Percentiles rank a stretch among this genome's conserved stretches.
These are phyloP conservation scores for Heteropelma amictum DNA, from an alignment of 2,888 invertebrate species.

Conservation along the genomic window DNA sequence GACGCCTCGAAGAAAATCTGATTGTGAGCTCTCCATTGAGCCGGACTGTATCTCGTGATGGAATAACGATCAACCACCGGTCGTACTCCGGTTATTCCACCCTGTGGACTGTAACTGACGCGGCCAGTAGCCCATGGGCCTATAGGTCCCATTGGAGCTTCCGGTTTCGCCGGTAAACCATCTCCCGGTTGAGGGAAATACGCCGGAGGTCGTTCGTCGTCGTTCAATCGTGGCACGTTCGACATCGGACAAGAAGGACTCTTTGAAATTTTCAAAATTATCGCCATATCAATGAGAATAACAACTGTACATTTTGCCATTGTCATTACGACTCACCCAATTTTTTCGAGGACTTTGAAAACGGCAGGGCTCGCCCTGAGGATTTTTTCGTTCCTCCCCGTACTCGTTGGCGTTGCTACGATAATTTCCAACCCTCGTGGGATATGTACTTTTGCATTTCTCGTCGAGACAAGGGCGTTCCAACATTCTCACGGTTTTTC, in stretches of 20 bases:
- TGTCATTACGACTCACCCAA: constrained; percentile 37
- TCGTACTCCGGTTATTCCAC: constrained; percentile 85
- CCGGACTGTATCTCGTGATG: constrained; percentile 85
- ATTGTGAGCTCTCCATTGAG: constrained; percentile 83
- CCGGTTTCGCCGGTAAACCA: constrained; percentile 73
- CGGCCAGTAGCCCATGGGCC: constrained; percentile 86
- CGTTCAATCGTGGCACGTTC: constrained; percentile 41
- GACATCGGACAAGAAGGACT: constrained; percentile 47
- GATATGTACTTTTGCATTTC: constrained; percentile 56
- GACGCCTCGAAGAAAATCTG: constrained; percentile 77
- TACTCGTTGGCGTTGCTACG: constrained; percentile 33
- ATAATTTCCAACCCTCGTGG: constrained; percentile 52
- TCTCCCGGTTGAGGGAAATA: constrained; percentile 81
- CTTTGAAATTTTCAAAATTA: too few relatives aligned
- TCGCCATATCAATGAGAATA: too few relatives aligned
- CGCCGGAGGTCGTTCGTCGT: constrained; percentile 75
- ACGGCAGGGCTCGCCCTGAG: constrained; percentile 50
- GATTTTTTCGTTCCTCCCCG: constrained; percentile 11
- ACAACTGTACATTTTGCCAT: too few relatives aligned
- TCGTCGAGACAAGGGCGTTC: constrained; percentile 59
- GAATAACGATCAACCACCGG: constrained; percentile 88
- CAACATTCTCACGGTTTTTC: constrained; percentile 55
- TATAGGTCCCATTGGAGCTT: constrained; percentile 79
- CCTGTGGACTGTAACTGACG: constrained; percentile 86
- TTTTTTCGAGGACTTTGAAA: constrained; percentile 15